Base-by-base conservation (phyloP, 2,888 invertebrate genomes). In the Limnephilus marmoratus region DNA sequence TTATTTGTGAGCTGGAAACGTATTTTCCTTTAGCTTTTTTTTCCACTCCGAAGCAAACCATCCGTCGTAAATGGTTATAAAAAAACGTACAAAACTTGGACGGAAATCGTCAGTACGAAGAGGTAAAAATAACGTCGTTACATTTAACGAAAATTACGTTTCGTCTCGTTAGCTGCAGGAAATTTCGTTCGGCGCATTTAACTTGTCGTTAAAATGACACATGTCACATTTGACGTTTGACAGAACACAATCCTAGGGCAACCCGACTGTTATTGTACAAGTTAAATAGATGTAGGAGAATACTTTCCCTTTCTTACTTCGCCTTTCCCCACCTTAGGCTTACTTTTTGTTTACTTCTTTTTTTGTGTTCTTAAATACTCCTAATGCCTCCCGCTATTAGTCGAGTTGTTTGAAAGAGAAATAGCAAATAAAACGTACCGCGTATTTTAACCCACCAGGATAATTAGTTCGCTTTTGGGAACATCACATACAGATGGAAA, bases 141-240 rank as follows among this genome's bases (percentile, higher is more conserved):
- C 24, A 41, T 87, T 87, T 18, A 87, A 87, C 87, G 53, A 29
- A 45, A 29, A 29, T 31, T 87, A 13, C 87, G 53, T 87, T 29
- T 29, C 87, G 53, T 87, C 87, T 87, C 31, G 87, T 87, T 87
- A 87, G 49, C 31, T 53, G 34, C 49, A 31, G 31, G 87, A 87
- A n/a, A 49, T 49, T 53, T 87, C 87, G 49, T 45, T 87, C 53
- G 29, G n/a, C 85, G 85, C 11, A 41, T 85, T 68, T 68, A 68
- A 68, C 68, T 68, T 68, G 68, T 68, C 68, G 68, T 68, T 68
- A 24, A n/a, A 68, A 68, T 68, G 68, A 68, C 68, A 68, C 68
- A 68, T 68, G 68, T 68, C 68, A 68, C 68, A 68, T 68, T n/a
- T 68, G 68, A 68, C 68, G 68, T 68, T 68, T 68, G 68, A 68